Conservation (phyloP, 2,113 vertebrate species). For the Chascanopsetta lugubris region DNA sequence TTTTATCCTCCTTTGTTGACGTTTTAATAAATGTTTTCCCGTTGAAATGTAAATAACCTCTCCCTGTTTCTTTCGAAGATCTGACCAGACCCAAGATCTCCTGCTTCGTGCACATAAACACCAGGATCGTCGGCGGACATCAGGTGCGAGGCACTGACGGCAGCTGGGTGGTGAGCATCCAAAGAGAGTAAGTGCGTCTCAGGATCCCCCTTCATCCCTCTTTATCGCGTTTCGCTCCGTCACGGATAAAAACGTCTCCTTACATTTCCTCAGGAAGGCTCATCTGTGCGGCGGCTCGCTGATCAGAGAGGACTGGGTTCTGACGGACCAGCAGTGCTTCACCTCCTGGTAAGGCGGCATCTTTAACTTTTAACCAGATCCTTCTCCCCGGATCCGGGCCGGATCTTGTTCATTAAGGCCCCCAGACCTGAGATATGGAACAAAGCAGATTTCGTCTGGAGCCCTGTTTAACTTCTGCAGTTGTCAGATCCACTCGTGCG, state of each 20-base stretch:
- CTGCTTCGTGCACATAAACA: conserved; percentile 79
- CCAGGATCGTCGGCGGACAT: conserved; percentile 92
- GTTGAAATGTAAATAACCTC: conserved; percentile 35
- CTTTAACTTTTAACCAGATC: background rate
- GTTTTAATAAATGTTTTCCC: conserved; percentile 3
- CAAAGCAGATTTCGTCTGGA: conserved; percentile 2
- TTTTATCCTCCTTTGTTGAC: conserved; percentile 40
- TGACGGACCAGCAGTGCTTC: conserved; percentile 95
- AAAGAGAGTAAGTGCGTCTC: conserved; percentile 85
- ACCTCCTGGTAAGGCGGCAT: conserved; percentile 87
- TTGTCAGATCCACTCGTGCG: conserved; percentile 3
- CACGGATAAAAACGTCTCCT: conserved; percentile 2
- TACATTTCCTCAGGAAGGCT: conserved; percentile 78
- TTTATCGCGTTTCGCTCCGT: background rate
- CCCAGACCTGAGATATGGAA: conserved; percentile 9
- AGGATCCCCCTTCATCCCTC: background rate
- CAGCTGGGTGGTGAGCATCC: conserved; percentile 96
- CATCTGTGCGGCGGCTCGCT: conserved; percentile 96
- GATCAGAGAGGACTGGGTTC: conserved; percentile 93
- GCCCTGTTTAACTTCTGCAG: conserved; percentile 42
- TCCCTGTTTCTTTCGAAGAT: conserved; percentile 30
- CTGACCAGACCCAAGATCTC: conserved; percentile 59
- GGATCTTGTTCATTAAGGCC: conserved; percentile 46
- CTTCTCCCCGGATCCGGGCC: conserved; percentile 10
- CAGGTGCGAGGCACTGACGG: conserved; percentile 87